phyloP scores from a whole-genome alignment of 2,888 invertebrate genomes.

The Operophtera brumata region DNA sequence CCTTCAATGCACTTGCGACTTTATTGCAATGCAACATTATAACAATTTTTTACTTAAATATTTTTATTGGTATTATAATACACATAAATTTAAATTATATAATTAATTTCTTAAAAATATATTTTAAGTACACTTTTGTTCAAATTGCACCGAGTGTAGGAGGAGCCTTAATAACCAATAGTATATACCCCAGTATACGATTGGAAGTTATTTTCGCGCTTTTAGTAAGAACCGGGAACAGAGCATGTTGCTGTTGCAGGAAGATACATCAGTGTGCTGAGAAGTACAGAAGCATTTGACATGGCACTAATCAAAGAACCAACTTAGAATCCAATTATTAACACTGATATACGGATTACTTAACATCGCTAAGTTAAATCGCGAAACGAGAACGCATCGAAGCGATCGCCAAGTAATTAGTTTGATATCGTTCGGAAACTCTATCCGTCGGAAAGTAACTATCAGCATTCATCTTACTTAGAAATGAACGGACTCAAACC shows the following conservation, averaged over 20 bases:
- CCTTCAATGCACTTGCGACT: constrained; percentile 24
- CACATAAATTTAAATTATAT: too few species aligned
- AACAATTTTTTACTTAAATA: neutral
- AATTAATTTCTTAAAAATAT: too few species aligned
- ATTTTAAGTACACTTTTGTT: constrained; percentile 7
- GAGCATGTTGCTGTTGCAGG: neutral
- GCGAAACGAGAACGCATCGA: too few species aligned
- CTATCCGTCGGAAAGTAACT: neutral
- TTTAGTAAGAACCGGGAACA: neutral
- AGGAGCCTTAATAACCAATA: constrained; percentile 8
- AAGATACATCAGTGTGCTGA: neutral
- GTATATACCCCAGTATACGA: neutral
- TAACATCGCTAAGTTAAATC: too few species aligned
- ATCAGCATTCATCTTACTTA: neutral
- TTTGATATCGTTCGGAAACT: neutral
- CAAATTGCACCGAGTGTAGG: constrained; percentile 1
- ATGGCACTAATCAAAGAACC: neutral
- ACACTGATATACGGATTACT: too few species aligned
- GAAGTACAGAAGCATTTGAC: neutral
- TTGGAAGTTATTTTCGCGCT: constrained; percentile 9
- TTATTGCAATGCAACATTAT: constrained; percentile 12
- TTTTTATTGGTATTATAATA: too few species aligned
- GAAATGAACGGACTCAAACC: neutral
- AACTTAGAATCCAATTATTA: neutral
- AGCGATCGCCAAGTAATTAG: neutral